Base-by-base conservation (phyloP, 2,797 vertebrate species). In the Tenualosa ilisha region DNA sequence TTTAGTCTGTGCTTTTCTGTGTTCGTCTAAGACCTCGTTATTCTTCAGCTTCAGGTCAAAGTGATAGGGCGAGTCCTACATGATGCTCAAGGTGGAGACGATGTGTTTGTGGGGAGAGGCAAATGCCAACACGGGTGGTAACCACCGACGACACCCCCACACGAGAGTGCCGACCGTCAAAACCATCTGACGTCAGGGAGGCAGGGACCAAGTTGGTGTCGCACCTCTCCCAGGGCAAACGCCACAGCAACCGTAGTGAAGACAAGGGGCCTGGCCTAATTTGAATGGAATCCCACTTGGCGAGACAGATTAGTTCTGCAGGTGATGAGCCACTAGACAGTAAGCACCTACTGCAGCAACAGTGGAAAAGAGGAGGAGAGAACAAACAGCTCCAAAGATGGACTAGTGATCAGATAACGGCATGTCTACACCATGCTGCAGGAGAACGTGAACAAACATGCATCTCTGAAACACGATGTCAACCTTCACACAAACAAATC, bases 261-360 rank as follows among this genome's bases (percentile, higher is more conserved):
- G 22, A 61, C 22, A 43, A 49, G 11, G 17, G 54, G 56, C 22
- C 82, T 26, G 81, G 65, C 83, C 49, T 88, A 82, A 88, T 84
- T 81, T 86, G 51, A 89, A 88, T 84, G 83, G 83, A 89, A 89
- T 89, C 85, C 68, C 54, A 82, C 72, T 86, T 7, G 26, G 72
- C 87, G 7, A 86, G 87, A 86, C 24, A 72, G 85, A 83, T 54
- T 37, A 84, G 86, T 86, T 85, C 63, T 83, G 82, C 83, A 63
- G 46, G 85, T 0, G 13, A 68, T 0, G 13, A 59, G 83, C 26
- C 26, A 24, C 72, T 37, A 37, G 20, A 81, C 46, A 82, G 12
- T 51, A 51, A 51, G 50, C 50, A 6, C 7, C 1, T 31, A 31
- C 7, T 12, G 50, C 63, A 51, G 75, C 75, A 50, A 11, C 3